Base-by-base conservation (phyloP, 1,140 invertebrate species). In the Drosophila pandora region DNA sequence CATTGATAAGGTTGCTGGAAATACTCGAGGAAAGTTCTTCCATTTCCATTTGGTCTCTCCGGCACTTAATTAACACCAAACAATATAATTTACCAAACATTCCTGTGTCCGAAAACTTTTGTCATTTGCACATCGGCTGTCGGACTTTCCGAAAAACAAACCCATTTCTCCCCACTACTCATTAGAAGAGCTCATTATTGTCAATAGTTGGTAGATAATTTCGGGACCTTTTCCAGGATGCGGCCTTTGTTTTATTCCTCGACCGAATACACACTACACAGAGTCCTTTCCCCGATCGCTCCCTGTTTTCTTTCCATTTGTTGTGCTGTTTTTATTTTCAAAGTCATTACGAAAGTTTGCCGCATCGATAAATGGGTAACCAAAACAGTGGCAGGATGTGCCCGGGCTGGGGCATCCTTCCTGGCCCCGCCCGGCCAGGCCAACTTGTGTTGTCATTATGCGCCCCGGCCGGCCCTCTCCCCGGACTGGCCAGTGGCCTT, bases 151-250 rank as follows among this genome's bases (percentile, higher is more conserved):
- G 9, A 23, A 23, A 47, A 3, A 22, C 8, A 4, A 45, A 7
- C 9, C 21, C 34, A 22, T 17, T 12, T 17, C 43, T 39, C 47
- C 57, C 28, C 67, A 83, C 65, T 67, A 83, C 84, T 88, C 83
- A 88, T 88, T 88, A 88, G 83, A 60, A 83, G 63, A 88, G 83
- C 83, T 88, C 83, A 88, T 88, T 88, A 88, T 88, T 88, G 83
- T 88, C 83, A 88, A 88, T 88, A 88, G 83, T 88, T 88, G 72
- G 60, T 60, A 76, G 70, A 71, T 77, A 69, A 76, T 69, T 73
- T 76, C 28, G 25, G 41, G 63, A 81, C 45, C 59, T 64, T 43
- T 54, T 22, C 21, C 43, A 13, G 21, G 43, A 10, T 73, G 21
- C 52, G 58, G 25, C 34, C 37, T 63, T 41, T 58, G 60, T 45